Evolutionary conservation across 2,797 vertebrate species (phyloP).

Genomic region (Anabacerthia variegaticeps): DNA sequence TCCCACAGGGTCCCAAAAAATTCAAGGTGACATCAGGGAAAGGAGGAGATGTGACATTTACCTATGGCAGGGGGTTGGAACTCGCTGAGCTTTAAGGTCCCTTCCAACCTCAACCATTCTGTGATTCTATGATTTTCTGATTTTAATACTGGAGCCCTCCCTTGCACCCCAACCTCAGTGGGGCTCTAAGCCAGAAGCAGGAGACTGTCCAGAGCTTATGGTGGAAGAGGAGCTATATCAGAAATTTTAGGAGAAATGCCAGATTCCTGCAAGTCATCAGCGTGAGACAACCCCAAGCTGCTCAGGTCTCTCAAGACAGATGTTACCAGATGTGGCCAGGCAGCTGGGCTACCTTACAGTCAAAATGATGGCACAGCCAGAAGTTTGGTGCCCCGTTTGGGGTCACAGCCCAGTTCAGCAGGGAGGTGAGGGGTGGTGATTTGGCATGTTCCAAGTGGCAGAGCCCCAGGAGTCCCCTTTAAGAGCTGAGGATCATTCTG

Average conservation of each 20-base stretch:
- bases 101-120: background rate
- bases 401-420: background rate
- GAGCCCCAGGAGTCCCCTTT: background rate
- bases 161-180: background rate
- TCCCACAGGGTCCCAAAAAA: accelerated
- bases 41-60: background rate
- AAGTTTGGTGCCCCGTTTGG: background rate
- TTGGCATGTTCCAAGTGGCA: background rate
- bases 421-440: background rate
- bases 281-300: background rate
- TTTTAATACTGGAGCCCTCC: background rate
- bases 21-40: background rate
- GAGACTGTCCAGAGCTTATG: background rate
- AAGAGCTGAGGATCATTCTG: background rate
- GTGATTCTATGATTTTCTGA: background rate
- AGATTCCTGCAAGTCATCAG: background rate
- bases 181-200: background rate
- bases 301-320: background rate
- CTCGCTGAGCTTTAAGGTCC: background rate
- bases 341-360: background rate
- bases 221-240: background rate
- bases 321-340: background rate
- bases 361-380: background rate
- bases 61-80: background rate
- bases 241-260: background rate